These are phyloP conservation scores for Gasterosteus aculeatus DNA, from an alignment of 2,113 vertebrate genomes.

Conservation along the genomic window DNA sequence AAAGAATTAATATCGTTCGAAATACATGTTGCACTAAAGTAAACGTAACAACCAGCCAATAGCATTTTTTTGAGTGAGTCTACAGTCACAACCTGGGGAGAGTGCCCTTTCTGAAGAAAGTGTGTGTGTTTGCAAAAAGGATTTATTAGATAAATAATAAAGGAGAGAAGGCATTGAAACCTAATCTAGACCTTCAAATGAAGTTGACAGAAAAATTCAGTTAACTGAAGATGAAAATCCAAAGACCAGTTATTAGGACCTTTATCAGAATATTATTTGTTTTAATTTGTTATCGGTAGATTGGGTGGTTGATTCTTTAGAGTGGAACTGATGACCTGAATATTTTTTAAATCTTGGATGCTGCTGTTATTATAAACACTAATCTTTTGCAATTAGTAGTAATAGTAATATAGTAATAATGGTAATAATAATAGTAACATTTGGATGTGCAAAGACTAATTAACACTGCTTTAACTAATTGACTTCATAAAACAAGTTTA, in stretches of 20 bases:
- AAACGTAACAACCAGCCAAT: too few relatives aligned
- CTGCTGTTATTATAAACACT: neutral
- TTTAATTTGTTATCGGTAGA: neutral
- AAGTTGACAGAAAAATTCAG: neutral
- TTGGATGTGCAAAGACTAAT: neutral
- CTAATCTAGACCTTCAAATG: neutral
- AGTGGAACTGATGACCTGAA: neutral
- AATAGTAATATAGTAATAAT: too few relatives aligned
- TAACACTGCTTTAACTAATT: neutral
- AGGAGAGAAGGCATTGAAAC: neutral
- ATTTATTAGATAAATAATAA: neutral
- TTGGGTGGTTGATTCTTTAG: neutral
- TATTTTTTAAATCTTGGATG: neutral
- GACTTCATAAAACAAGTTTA: neutral
- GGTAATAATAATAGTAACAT: neutral
- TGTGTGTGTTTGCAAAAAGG: neutral
- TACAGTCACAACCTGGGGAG: neutral
- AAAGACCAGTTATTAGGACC: neutral
- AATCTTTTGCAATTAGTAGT: neutral
- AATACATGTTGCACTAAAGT: too few relatives aligned
- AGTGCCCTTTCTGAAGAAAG: neutral
- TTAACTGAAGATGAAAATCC: neutral
- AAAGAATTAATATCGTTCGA: too few relatives aligned
- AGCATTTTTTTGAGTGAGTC: too few relatives aligned
- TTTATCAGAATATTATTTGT: neutral